Base-by-base conservation (phyloP, 2,113 vertebrate genomes). In the Tyrannus savana region DNA sequence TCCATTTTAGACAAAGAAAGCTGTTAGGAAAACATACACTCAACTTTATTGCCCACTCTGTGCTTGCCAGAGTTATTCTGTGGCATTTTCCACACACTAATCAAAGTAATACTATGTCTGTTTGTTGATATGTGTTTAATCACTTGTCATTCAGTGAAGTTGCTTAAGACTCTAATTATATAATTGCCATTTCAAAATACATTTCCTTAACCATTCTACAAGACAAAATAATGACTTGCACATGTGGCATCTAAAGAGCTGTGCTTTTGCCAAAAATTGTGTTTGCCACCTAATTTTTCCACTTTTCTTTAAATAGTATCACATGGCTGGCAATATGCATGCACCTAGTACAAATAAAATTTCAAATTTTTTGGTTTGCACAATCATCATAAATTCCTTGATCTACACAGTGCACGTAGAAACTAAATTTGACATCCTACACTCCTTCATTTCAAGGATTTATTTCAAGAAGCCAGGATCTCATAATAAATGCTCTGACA, bases 221-320 rank as follows among this genome's bases (percentile, higher is more conserved):
- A 60, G 90, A 84, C 90, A 87, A 74, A 95, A 72, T 93, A 96
- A 94, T 93, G 76, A 59, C 90, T 96, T 95, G 58, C 93, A 90
- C 76, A 89, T 95, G 92, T 93, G 87, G 58, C 50, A 60, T 95
- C 88, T 71, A 77, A 91, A 89, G 55, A 90, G 19, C n/a, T 37
- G 31, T 84, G 23, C 41, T 79, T 91, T 92, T 92, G 88, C 71
- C 80, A 96, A 84, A 84, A 84, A 90, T n/a, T 69, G 42, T 89
- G 53, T 89, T 96, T 83, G 90, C 72, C 95, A 89, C 91, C 80
- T 90, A 74, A 72, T 87, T 93, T 95, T 94, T 88, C 85, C 74
- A 49, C 50, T 77, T 87, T 46, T 87, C 56, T 50, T 59, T 78
- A 63, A 93, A 76, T 82, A 46, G 33, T 59, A 75, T 62, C n/a